A percentile compares a stretch with the other conserved stretches of the same genome.
These are phyloP conservation scores for Incurvaria masculella DNA, from an alignment of 2,888 invertebrate genomes.

Conservation along the genomic window DNA sequence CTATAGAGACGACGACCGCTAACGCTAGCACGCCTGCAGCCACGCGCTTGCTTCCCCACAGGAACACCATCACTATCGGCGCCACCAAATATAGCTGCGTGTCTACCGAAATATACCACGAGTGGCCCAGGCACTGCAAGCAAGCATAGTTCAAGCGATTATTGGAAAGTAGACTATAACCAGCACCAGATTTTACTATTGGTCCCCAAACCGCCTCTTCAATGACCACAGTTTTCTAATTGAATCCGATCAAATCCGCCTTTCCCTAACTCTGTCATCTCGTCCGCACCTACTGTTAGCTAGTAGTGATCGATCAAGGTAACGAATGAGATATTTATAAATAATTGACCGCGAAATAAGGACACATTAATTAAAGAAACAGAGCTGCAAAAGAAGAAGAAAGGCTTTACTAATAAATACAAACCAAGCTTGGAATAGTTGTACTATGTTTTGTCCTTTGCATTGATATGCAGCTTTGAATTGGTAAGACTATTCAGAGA, in stretches of 20 bases:
- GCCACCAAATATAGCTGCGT: constrained; percentile 13
- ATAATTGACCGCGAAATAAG: no score
- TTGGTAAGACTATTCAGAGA: no score
- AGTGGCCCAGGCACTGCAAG: constrained; percentile 25
- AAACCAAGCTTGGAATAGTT: no score
- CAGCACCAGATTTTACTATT: not conserved
- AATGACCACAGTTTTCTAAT: not conserved
- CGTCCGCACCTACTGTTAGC: no score
- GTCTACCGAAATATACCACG: constrained; percentile 29
- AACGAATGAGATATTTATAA: no score
- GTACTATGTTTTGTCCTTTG: no score
- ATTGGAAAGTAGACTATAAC: not conserved
- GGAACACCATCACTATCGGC: constrained; percentile 12
- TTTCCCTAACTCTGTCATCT: constrained; percentile 11
- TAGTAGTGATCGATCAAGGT: no score
- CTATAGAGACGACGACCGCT: constrained; percentile 20
- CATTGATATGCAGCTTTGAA: no score
- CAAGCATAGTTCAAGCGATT: not conserved
- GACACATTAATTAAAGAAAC: no score
- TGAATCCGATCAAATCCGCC: not conserved
- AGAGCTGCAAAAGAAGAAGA: no score
- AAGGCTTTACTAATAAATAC: no score
- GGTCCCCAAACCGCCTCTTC: not conserved
- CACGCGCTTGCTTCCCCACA: constrained; percentile 9
- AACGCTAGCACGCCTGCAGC: constrained; percentile 27